These are phyloP conservation scores for Colostygia pectinataria DNA, from an alignment of 2,888 invertebrate species.

Conservation along the genomic window DNA sequence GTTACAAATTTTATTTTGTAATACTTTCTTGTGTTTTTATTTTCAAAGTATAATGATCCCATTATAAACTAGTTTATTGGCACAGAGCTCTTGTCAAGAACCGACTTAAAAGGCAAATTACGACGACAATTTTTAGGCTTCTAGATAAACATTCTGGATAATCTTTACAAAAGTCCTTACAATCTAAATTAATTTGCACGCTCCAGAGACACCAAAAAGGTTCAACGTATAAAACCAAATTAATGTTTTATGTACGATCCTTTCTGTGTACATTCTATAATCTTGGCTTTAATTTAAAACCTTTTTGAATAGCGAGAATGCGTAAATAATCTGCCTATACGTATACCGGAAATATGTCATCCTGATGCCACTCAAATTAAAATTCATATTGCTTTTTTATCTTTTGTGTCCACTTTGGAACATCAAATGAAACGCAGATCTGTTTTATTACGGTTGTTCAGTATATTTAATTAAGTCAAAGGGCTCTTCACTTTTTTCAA, in stretches of 20 bases:
- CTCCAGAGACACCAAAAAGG: constrained; percentile 16
- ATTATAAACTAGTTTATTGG: neutral
- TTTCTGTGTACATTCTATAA: neutral
- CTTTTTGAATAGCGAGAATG: constrained; percentile 4
- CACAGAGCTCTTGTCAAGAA: neutral
- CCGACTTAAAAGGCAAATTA: neutral
- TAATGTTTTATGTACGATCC: constrained; percentile 5
- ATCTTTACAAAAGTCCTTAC: constrained; percentile 15
- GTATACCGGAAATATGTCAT: constrained; percentile 6
- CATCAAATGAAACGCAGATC: constrained; percentile 52
- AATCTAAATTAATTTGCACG: constrained; percentile 27
- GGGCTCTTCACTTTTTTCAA: constrained; percentile 69
- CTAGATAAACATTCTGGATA: constrained; percentile 2
- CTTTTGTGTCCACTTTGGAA: constrained; percentile 48
- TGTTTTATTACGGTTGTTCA: constrained; percentile 62
- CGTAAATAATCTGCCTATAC: constrained; percentile 6
- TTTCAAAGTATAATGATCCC: too few relatives aligned
- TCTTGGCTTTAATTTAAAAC: neutral
- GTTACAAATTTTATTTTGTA: too few relatives aligned
- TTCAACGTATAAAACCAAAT: neutral
- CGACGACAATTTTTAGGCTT: neutral
- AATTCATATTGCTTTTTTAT: constrained; percentile 41
- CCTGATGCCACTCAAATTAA: constrained; percentile 18
- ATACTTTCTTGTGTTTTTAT: too few relatives aligned
- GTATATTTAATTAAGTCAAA: constrained; percentile 74